A percentile compares a stretch with the other conserved stretches of the same genome.
phyloP scores from a whole-genome alignment of 1,140 invertebrate genomes.

The Musca domestica region DNA sequence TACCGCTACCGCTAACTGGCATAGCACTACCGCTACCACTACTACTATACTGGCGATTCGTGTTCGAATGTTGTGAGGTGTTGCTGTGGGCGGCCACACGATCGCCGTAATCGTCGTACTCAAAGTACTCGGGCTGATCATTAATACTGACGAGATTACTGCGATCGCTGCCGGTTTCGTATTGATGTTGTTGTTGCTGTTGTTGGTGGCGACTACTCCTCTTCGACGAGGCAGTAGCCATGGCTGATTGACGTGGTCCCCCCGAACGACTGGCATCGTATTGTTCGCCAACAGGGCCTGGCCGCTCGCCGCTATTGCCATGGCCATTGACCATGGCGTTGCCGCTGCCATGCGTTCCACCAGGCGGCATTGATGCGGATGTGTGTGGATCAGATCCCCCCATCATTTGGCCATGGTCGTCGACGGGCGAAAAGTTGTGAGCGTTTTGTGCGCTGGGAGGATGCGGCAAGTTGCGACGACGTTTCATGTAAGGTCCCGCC shows the following conservation, averaged over 20 bases:
- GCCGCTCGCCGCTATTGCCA: slow-evolving; percentile 23
- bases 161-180: slow-evolving; percentile 31
- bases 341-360: slow-evolving; percentile 11
- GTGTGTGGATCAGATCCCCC: slow-evolving; percentile 19
- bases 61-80: slow-evolving; percentile 27
- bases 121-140: slow-evolving; percentile 53
- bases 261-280: slow-evolving; percentile 14
- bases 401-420: slow-evolving; percentile 23
- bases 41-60: slow-evolving; percentile 33
- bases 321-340: slow-evolving; percentile 15
- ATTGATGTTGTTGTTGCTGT: slow-evolving; percentile 27
- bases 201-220: slow-evolving; percentile 24
- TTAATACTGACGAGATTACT: slow-evolving; percentile 52
- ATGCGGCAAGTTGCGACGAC: slow-evolving; percentile 47
- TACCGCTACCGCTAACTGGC: slow-evolving; percentile 37
- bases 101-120: slow-evolving; percentile 44
- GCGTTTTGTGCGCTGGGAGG: slow-evolving; percentile 51
- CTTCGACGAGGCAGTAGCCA: slow-evolving; percentile 25
- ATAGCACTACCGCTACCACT: slow-evolving; percentile 40
- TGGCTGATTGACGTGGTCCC: slow-evolving; percentile 14
- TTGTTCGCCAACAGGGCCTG: slow-evolving; percentile 26
- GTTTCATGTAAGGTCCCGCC: slow-evolving; percentile 44
- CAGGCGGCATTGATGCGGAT: slow-evolving; percentile 28
- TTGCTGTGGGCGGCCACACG: slow-evolving; percentile 25
- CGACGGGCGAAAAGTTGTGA: slow-evolving; percentile 50